Base-by-base conservation (phyloP, 2,888 invertebrate genomes). In the Agrypnus murinus region DNA sequence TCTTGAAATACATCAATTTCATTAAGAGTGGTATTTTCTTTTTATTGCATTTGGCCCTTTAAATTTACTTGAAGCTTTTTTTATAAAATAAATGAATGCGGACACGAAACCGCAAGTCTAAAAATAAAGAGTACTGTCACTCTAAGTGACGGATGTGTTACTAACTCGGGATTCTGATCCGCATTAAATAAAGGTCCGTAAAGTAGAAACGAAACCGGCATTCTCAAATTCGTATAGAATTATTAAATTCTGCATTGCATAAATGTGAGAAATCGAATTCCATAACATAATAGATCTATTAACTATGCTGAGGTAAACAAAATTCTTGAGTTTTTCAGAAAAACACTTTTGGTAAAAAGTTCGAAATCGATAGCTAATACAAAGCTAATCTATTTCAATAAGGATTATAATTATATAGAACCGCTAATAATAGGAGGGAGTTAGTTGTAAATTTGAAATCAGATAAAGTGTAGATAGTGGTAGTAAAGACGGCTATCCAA, bases 381-480 rank as follows among this genome's bases (percentile, higher is more conserved):
- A n/a, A n/a, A n/a, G n/a, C n/a, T n/a, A n/a, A n/a, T n/a, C n/a
- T n/a, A n/a, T n/a, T 19, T 58, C 40, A 43, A 38, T 38, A 43
- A 25, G 40, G 8, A n/a, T 43, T 9, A 58, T 58, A 58, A 58
- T 58, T 58, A 58, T 31, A 43, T 43, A 14, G 53, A 40, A 43
- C 12, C 25, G 58, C 43, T 58, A 58, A 58, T 43, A 43, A 58
- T 58, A 58, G 25, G n/a, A 14, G 58, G 58, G 25, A 12, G 55
- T 36, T 58, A 25, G 58, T 43, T 43, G 58, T 58, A 65, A 57
- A 19, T 57, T 43, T 65, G 65, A 65, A 65, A 65, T 65, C 57
- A 58, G 65, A 65, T 65, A 65, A 46, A 57, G 38, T 2, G 25
- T 34, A 15, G 45, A 57, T 46, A 34, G 53, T 46, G 38, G 57